Conservation (phyloP, 2,797 vertebrate species). For the Sciaenops ocellatus region DNA sequence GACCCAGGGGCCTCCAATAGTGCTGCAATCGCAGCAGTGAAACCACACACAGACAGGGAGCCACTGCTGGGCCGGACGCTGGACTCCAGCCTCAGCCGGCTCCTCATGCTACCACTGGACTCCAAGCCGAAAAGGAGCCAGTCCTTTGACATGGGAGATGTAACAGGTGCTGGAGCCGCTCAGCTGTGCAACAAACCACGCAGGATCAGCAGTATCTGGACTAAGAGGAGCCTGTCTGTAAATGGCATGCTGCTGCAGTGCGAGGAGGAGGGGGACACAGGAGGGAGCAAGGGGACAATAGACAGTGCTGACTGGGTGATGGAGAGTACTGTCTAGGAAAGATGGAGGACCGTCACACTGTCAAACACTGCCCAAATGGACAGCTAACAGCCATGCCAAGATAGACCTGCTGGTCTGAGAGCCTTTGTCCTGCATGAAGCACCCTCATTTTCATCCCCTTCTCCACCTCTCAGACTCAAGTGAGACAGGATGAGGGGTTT, state of each 20-base stretch:
- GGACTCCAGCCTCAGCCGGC: slow-evolving; percentile 89
- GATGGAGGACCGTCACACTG: neutral
- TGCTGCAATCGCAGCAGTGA: slow-evolving; percentile 42
- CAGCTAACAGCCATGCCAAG: slow-evolving; percentile 17
- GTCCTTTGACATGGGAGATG: slow-evolving; percentile 95
- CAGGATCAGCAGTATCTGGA: slow-evolving; percentile 93
- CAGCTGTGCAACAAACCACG: slow-evolving; percentile 89
- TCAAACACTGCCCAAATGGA: slow-evolving; percentile 37
- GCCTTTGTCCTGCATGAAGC: slow-evolving; percentile 55
- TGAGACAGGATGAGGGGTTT: neutral
- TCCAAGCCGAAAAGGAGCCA: slow-evolving; percentile 93
- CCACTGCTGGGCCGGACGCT: slow-evolving; percentile 89
- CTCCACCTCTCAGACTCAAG: slow-evolving; percentile 5
- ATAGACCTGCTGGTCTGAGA: slow-evolving; percentile 44
- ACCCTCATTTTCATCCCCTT: slow-evolving; percentile 17
- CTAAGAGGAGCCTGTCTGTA: slow-evolving; percentile 94
- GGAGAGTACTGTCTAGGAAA: slow-evolving; percentile 88
- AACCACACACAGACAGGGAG: slow-evolving; percentile 89
- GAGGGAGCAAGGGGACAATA: slow-evolving; percentile 86
- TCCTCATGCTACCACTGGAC: slow-evolving; percentile 91
- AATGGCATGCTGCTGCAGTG: slow-evolving; percentile 94
- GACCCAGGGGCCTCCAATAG: slow-evolving; percentile 74
- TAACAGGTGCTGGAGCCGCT: slow-evolving; percentile 48
- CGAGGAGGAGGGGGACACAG: slow-evolving; percentile 88
- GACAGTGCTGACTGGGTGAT: slow-evolving; percentile 95